phyloP scores from a whole-genome alignment of 2,797 vertebrate species.

The Epinephelus coioides region DNA sequence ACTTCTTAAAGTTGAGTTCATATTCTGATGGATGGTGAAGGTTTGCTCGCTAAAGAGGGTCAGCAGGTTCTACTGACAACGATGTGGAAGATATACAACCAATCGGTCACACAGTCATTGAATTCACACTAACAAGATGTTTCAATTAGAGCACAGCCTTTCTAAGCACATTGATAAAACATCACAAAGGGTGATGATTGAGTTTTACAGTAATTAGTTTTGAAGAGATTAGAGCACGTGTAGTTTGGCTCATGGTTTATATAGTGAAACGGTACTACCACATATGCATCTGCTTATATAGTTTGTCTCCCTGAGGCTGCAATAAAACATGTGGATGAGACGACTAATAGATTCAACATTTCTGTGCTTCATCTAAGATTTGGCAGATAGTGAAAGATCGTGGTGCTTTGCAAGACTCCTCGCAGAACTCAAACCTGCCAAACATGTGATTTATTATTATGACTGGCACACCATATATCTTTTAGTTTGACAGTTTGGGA shows the following conservation, averaged over 20 bases:
- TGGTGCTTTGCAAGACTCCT: slow-evolving; percentile 1
- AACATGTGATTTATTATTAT: slow-evolving; percentile 16
- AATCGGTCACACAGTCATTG: not conserved
- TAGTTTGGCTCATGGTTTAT: slow-evolving; percentile 8
- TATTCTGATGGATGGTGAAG: slow-evolving; percentile 21
- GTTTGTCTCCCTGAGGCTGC: slow-evolving; percentile 24
- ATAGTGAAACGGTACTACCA: slow-evolving; percentile 1
- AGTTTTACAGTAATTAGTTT: not conserved
- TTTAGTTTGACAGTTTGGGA: not conserved
- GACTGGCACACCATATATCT: slow-evolving; percentile 15
- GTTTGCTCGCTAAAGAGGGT: slow-evolving; percentile 28
- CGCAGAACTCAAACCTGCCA: slow-evolving; percentile 17
- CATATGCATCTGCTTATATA: slow-evolving; percentile 33
- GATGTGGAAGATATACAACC: slow-evolving; percentile 12
- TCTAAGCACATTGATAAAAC: slow-evolving; percentile 4
- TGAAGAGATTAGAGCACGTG: not conserved
- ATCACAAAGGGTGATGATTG: not conserved
- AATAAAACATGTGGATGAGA: slow-evolving; percentile 21
- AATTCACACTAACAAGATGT: slow-evolving; percentile 3
- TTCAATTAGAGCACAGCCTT: not conserved
- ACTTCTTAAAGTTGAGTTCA: slow-evolving; percentile 25
- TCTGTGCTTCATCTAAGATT: slow-evolving; percentile 12
- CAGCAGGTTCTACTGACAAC: slow-evolving; percentile 28
- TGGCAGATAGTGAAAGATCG: slow-evolving; percentile 7
- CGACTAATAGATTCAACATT: slow-evolving; percentile 39